Percentiles rank a stretch among this genome's conserved stretches.
Conservation (phyloP, 2,113 vertebrate genomes). For the Megaceryle torquata region DNA sequence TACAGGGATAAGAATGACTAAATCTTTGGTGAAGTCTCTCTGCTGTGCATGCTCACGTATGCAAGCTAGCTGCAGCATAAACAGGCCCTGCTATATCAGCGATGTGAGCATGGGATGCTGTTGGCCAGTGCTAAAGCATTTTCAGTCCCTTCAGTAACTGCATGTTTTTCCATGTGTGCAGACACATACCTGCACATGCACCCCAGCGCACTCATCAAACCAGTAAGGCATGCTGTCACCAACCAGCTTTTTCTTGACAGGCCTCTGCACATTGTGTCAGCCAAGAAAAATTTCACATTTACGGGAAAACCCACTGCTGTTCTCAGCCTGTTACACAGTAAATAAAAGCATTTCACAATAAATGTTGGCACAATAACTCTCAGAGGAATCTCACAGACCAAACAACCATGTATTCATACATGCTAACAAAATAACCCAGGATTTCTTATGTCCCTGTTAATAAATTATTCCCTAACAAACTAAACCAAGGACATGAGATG, state of each 20-base stretch:
- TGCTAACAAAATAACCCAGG: background rate
- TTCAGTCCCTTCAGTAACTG: background rate
- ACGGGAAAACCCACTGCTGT: slow-evolving; percentile 18
- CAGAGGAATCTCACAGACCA: background rate
- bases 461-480: background rate
- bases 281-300: slow-evolving; percentile 43
- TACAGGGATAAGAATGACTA: background rate
- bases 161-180: background rate
- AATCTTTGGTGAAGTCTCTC: background rate
- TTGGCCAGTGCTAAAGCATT: background rate
- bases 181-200: background rate
- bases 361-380: background rate
- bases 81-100: rapidly evolving
- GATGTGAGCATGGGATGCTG: background rate
- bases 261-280: background rate
- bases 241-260: background rate
- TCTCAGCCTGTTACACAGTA: slow-evolving; percentile 9
- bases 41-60: rapidly evolving
- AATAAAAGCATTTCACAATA: slow-evolving; percentile 28
- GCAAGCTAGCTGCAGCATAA: background rate
- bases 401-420: background rate
- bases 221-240: background rate
- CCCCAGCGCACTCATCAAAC: background rate
- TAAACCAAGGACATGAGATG: background rate
- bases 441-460: background rate